Evolutionary conservation across 1,140 invertebrate species (phyloP), one percentile per base, ranked within the genome.

Genomic region (Cephus cinctus): DNA sequence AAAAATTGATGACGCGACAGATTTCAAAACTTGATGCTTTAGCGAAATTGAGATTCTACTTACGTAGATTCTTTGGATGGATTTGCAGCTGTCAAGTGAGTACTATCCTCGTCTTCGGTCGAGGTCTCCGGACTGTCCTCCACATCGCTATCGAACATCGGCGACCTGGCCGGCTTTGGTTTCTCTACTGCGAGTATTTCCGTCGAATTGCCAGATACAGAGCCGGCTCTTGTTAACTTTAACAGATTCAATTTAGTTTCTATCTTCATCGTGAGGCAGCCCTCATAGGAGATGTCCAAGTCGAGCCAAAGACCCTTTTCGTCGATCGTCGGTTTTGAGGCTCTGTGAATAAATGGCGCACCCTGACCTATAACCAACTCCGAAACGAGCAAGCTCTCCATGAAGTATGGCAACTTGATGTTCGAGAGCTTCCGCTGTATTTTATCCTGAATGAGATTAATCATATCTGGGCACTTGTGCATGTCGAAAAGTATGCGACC

Each of bases 231-330:
- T 50, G 84, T 86, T 5, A 98, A 77, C 65, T 93, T 95, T 83
- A 98, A 86, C 25, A 98, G 78, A 78, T 98, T 98, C 19, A 98
- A 75, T 70, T 96, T 94, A 0, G 96, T 98, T 63, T 94, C 91
- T n/a, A 98, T 83, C 1, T 90, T 94, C 79, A 98, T 89, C 44
- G 86, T 83, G 20, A 93, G 84, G 39, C 85, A 83, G 22, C 96
- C 96, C 57, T 89, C 85, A 74, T 98, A 98, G 6, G 84, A 85
- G 31, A 98, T 74, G 65, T 96, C 90, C 9, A 97, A 77, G 76
- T 98, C 92, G 3, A 96, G 78, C 95, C 95, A 98, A 14, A 97
- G 75, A 3, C 96, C 96, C 54, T 87, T 83, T 47, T 90, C 86
- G 76, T 98, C 90, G 22, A 94, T 64, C 36, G 82, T 76, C 0